Evolutionary conservation across 2,888 invertebrate genomes (phyloP), one percentile per base, ranked within the genome.

Genomic region (Laspeyria flexula): DNA sequence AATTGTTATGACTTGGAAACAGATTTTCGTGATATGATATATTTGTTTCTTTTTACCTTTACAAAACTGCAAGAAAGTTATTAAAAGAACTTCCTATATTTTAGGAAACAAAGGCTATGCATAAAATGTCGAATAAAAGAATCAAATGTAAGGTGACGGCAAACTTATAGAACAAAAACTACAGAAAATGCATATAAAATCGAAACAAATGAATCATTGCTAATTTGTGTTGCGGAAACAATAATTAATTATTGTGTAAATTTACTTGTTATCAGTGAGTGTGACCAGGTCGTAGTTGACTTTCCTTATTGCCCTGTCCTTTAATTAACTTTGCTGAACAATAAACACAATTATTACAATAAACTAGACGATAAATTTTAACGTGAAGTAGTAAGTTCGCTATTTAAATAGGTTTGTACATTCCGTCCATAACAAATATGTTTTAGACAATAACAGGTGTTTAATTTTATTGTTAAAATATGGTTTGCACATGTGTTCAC

Each of bases 391-490:
- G 16, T 18, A 35, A 16, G 10, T 41, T 15, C 31, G 42, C 42
- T 49, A 65, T 45, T 30, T 39, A 39, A 50, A 34, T 29, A 23
- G 16, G n/a, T 42, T 42, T 15, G 25, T n/a, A 53, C 43, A 53
- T 53, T 53, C 45, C 41, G 25, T 51, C 5, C 12, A 21, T 21
- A 34, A 31, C 21, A 52, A 60, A 54, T 55, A 37, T 34, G 9
- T 41, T 18, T 6, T 39, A 47, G 12, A 29, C 43, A 51, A 42
- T 43, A 44, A 51, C 55, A 43, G 33, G 16, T 48, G 52, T 57
- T 53, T 27, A 43, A 54, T 56, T 56, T 65, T 40, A 60, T 60
- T 65, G 54, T 69, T 50, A 29, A 52, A 59, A 47, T 61, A 23
- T 55, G 33, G 38, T 41, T 31, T 42, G 44, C 46, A 55, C 52